Base-by-base conservation (phyloP, 2,113 vertebrate genomes). In the Irena cyanogastra region DNA sequence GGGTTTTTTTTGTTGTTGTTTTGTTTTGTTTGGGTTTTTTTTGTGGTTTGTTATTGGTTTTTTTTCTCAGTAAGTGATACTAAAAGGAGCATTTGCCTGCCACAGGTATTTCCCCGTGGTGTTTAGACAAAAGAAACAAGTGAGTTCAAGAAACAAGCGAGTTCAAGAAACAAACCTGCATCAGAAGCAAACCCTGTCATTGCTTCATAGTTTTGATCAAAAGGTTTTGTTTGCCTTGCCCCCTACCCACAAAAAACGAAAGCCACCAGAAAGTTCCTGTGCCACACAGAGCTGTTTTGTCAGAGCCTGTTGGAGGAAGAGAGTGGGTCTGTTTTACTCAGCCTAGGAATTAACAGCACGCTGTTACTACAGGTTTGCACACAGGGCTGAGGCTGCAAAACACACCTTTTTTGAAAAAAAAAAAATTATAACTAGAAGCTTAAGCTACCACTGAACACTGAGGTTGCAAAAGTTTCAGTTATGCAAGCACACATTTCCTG, bases 401-500 rank as follows among this genome's bases (percentile, higher is more conserved):
- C 31, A 47, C 41, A 70, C n/a, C 49, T 83, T 21, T 41, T 53
- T 4, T 4, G 7, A 27, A 60, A 35, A n/a, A 26, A 28, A 37
- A 64, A 28, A 42, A 23, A 10, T 10, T 2, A 3, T 39, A 50
- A n/a, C 11, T 20, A 30, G 47, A 91, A 93, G 71, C 39, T 5
- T 2, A 68, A 78, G 33, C 27, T 72, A 47, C 82, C 79, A 35
- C 75, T 37, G 28, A 82, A 59, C 56, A 57, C 3, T 33, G 33
- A 83, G 44, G 42, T 80, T 95, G 91, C 89, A 93, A n/a, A 88
- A 95, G 91, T 90, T 94, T 94, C 79, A 90, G 94, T 93, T 95
- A 94, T 61, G 91, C 94, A 94, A 96, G 93, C 57, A 33, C 28
- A 47, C 89, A 35, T 94, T 95, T 96, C 94, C 95, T 94, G 93